Conservation (phyloP, 2,797 vertebrate genomes). For the Mastacembelus armatus region DNA sequence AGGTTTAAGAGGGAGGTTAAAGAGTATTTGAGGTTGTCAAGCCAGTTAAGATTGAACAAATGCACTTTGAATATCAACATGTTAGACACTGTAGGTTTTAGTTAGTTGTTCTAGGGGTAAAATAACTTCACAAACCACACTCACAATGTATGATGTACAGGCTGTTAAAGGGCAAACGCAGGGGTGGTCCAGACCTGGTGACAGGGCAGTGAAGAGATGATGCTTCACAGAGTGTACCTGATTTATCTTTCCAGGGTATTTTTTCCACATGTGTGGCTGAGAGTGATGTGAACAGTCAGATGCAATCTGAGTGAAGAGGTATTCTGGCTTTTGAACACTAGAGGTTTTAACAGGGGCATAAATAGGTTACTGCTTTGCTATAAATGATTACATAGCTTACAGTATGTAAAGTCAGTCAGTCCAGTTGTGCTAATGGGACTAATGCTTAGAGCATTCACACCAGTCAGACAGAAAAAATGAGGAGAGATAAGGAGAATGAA, state of each 20-base stretch:
- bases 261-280: constrained; percentile 6
- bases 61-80: constrained; percentile 33
- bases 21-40: constrained; percentile 59
- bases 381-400: not conserved
- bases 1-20: constrained; percentile 68
- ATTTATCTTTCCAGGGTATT: constrained; percentile 8
- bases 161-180: not conserved
- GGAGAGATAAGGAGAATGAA: not conserved
- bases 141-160: not conserved
- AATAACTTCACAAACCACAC: not conserved
- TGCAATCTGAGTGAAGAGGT: constrained; percentile 34
- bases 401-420: not conserved
- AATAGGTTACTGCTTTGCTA: not conserved
- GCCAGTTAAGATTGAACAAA: constrained; percentile 58
- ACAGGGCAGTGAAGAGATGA: constrained; percentile 5
- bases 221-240: not conserved
- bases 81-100: constrained; percentile 18
- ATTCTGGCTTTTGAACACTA: not conserved
- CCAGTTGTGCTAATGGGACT: not conserved
- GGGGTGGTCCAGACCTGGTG: not conserved
- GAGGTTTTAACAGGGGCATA: not conserved
- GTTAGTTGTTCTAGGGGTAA: not conserved
- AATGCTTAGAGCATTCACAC: not conserved
- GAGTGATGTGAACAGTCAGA: constrained; percentile 1
- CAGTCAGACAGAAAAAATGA: not conserved